Evolutionary conservation across 1,140 invertebrate genomes (phyloP).

Genomic region (Tetranychus cinnabarinus): DNA sequence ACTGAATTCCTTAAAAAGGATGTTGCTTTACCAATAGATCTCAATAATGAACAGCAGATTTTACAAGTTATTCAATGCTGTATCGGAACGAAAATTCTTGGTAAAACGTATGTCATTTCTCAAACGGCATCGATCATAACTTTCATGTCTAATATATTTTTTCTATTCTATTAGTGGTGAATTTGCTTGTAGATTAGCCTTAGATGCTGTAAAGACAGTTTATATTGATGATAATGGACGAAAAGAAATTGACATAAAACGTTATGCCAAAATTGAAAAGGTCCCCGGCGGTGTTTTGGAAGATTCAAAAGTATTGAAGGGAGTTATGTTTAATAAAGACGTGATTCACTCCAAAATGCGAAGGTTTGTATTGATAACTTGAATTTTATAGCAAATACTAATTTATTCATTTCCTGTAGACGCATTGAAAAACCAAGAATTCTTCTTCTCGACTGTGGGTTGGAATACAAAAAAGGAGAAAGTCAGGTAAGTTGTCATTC

Average conservation of each 20-base stretch:
- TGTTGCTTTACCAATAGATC: constrained; percentile 40
- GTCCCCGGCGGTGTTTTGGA: constrained; percentile 84
- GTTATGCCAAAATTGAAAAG: constrained; percentile 81
- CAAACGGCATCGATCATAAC: not conserved
- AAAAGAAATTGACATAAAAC: constrained; percentile 90
- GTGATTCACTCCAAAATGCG: constrained; percentile 94
- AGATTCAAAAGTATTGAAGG: constrained; percentile 75
- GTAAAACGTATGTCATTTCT: constrained; percentile 30
- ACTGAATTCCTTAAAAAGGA: constrained; percentile 47
- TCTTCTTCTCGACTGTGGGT: constrained; percentile 71
- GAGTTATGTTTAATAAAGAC: constrained; percentile 97
- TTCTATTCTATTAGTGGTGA: constrained; percentile 31
- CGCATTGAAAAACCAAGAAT: constrained; percentile 89
- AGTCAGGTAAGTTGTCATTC: constrained; percentile 31
- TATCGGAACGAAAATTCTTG: constrained; percentile 89
- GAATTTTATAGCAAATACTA: not conserved
- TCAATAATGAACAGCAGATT: constrained; percentile 54
- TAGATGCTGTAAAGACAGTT: constrained; percentile 82
- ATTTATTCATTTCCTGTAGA: constrained; percentile 20
- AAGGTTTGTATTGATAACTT: constrained; percentile 17
- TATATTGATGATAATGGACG: constrained; percentile 63
- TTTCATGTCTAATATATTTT: not conserved
- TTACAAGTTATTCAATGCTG: constrained; percentile 72
- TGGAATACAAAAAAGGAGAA: constrained; percentile 99
- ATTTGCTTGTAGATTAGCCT: constrained; percentile 76